A percentile compares a stretch with the other conserved stretches of the same genome.
phyloP scores from a whole-genome alignment of 2,888 invertebrate genomes.

The Unio delphinus region DNA sequence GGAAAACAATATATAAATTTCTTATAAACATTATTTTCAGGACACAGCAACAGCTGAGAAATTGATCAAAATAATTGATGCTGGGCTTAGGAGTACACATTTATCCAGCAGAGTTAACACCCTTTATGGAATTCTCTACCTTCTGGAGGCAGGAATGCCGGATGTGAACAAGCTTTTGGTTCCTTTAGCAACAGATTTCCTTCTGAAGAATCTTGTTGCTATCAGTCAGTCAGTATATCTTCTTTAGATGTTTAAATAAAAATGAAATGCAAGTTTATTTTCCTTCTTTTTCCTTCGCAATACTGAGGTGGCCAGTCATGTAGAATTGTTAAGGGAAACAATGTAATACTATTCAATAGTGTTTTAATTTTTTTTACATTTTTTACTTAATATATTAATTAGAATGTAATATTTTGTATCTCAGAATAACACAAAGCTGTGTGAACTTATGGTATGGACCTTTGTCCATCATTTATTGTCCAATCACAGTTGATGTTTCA shows the following conservation, averaged over 20 bases:
- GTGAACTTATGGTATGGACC: too few species aligned
- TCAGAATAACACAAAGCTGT: too few species aligned
- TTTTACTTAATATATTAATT: too few species aligned
- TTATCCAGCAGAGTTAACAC: conserved; percentile 78
- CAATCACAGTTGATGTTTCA: too few species aligned
- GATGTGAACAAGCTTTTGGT: conserved; percentile 66
- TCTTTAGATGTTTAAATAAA: not conserved
- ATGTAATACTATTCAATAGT: too few species aligned
- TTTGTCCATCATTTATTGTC: too few species aligned
- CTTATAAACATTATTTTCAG: conserved; percentile 50
- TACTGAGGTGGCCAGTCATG: not conserved
- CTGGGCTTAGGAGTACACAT: conserved; percentile 78
- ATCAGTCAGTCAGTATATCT: conserved; percentile 62
- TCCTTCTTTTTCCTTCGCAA: not conserved
- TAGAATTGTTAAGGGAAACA: not conserved
- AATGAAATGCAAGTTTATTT: not conserved
- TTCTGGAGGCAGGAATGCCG: conserved; percentile 75
- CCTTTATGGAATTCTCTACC: conserved; percentile 79
- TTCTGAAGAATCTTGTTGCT: conserved; percentile 66
- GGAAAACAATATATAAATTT: too few species aligned
- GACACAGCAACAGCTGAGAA: conserved; percentile 76
- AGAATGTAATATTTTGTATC: too few species aligned
- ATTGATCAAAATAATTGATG: conserved; percentile 77
- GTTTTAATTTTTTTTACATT: too few species aligned
- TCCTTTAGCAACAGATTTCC: conserved; percentile 69